Percentiles rank a stretch among this genome's conserved stretches.
These are phyloP conservation scores for Drosophila kepulauana DNA, from an alignment of 1,140 invertebrate species.

Conservation along the genomic window DNA sequence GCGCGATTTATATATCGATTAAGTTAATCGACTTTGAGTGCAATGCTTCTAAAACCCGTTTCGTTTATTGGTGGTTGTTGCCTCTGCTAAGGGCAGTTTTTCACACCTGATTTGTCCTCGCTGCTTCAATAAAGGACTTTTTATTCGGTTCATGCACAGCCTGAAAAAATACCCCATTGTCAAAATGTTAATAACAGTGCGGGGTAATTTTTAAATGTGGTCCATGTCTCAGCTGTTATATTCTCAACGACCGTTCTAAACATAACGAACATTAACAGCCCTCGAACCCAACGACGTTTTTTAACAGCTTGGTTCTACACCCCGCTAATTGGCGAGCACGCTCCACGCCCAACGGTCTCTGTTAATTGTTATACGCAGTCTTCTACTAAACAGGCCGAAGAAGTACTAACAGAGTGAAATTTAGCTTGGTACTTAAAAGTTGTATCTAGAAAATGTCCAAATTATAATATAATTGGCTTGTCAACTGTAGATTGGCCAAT, in stretches of 20 bases:
- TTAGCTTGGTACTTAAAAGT: constrained; percentile 8
- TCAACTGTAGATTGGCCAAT: constrained; percentile 20
- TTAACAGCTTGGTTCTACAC: not conserved
- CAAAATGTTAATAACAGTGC: no score
- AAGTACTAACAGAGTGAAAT: not conserved
- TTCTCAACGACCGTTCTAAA: constrained; percentile 8
- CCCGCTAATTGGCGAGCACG: not conserved
- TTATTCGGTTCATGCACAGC: not conserved
- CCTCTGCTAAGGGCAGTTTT: not conserved
- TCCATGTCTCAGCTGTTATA: not conserved
- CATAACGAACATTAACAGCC: not conserved
- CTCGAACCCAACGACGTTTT: not conserved
- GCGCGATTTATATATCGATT: no score
- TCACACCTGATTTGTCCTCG: not conserved
- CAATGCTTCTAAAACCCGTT: no score
- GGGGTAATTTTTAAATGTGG: no score
- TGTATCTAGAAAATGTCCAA: constrained; percentile 26
- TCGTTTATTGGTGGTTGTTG: no score
- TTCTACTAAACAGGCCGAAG: constrained; percentile 17
- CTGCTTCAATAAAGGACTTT: not conserved
- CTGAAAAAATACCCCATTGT: no score
- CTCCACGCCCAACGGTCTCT: not conserved
- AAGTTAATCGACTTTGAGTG: no score
- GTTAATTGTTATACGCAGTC: constrained; percentile 11
- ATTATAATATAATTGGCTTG: constrained; percentile 41